phyloP scores from a whole-genome alignment of 2,888 invertebrate genomes.

The Acheta domesticus region DNA sequence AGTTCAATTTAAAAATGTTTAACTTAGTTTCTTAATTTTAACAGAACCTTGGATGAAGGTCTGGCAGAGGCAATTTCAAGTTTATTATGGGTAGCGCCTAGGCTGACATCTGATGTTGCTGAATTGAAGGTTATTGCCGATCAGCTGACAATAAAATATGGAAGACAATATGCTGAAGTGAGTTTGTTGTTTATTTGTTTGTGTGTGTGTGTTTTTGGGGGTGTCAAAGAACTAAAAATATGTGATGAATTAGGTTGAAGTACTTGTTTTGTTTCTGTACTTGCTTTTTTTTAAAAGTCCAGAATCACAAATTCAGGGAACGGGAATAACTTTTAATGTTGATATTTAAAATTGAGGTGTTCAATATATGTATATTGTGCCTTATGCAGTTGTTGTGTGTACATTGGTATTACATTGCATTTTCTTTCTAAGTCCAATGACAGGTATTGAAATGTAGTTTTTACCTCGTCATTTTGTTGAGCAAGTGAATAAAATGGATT shows the following conservation, averaged over 20 bases:
- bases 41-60: conserved; percentile 80
- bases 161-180: conserved; percentile 81
- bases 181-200: conserved; percentile 34
- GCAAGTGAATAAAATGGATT: no score
- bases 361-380: no score
- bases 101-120: conserved; percentile 80
- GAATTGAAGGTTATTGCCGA: conserved; percentile 79
- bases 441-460: no score
- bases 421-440: no score
- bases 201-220: background rate
- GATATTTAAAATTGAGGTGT: background rate
- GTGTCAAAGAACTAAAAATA: background rate
- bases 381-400: no score
- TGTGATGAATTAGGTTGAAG: background rate
- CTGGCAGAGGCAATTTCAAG: conserved; percentile 93
- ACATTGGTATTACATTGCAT: no score
- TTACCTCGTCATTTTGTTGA: no score
- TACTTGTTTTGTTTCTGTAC: no score
- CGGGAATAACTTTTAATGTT: background rate
- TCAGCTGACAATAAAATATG: conserved; percentile 86
- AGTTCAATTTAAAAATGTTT: background rate
- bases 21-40: conserved; percentile 31
- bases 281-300: background rate
- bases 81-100: conserved; percentile 94
- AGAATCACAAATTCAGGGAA: background rate